Evolutionary conservation across 2,797 vertebrate species (phyloP), one percentile per base, ranked within the genome.

Genomic region (Onychomys leucogaster): DNA sequence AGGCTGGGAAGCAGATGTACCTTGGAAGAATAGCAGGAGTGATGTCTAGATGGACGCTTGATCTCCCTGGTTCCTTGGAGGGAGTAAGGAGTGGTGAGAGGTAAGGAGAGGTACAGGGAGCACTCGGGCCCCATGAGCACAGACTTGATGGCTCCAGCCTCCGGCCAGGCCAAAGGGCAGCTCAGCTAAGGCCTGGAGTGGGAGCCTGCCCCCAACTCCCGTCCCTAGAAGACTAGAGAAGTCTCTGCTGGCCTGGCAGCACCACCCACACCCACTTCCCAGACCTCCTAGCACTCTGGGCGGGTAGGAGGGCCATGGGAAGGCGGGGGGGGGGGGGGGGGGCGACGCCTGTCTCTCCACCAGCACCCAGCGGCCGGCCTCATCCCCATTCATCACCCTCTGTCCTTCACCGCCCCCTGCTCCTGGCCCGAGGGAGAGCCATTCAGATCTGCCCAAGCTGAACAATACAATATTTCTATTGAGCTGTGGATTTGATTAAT

Each of bases 401-500:
- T 3, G 95, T 98, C 98, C 98, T 98, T 98, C 98, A 96, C 98
- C 96, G 55, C 73, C 95, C 98, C 96, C 97, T 89, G 95, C 93
- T 94, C 91, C 97, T 97, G 93, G 98, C 98, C 67, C 0, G 96
- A 98, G 98, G 98, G 98, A 97, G 96, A 97, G 98, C 98, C 97
- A 96, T 98, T 98, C 83, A 65, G 98, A 98, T 97, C 98, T 98
- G 98, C 97, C 98, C 98, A 97, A 98, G 98, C 98, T 98, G 98
- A 98, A 98, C 98, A 98, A 98, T 97, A 98, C 98, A 96, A 98
- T 98, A 98, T 98, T 98, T 97, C 98, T 98, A 96, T 96, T 98
- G 98, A 98, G 98, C 98, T 97, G 98, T 98, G 98, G 98, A 98
- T 97, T n/a, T 98, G 98, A 99, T 98, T 98, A 98, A 98, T 98